Evolutionary conservation across 1,140 invertebrate species (phyloP), one percentile per base, ranked within the genome.

Genomic region (Meteorus sp.): DNA sequence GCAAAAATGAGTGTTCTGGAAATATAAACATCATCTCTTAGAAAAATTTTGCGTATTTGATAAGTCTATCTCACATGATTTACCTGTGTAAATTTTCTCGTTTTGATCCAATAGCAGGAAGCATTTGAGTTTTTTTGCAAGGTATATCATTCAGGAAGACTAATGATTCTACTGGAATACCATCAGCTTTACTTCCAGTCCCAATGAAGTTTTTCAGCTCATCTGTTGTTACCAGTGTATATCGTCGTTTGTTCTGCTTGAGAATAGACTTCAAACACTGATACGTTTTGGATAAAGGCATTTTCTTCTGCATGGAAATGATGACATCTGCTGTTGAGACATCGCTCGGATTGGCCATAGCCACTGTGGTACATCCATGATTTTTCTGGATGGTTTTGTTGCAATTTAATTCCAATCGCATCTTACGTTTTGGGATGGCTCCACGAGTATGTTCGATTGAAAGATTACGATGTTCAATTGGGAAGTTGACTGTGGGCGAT

Each of bases 1-100:
- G 85, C 82, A 60, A 83, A 86, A 62, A 85, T 86, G 43, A 87
- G 66, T 1, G 79, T 80, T 47, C 75, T 77, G 61, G 3, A 63
- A 62, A 3, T 50, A 57, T 43, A 56, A 1, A 7, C 9, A 37
- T 22, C 37, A 23, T 22, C 22, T 1, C 35, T 27, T 15, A 37
- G n/a, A 43, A 52, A 1, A 48, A 27, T 48, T 48, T 27, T 48
- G 1, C 8, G 5, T 48, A 2, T 48, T 39, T 2, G 0, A 17
- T 19, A 17, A 33, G 35, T 29, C 8, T 9, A 19, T 19, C 13
- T 5, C 2, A n/a, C 27, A 19, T 15, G 7, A 19, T 9, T 37
- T 27, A 53, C 51, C 51, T 39, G 27, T 53, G 20, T 15, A 22
- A 13, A 43, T 25, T 53, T 20, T 53, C 51, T 6, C 35, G 20